Base-by-base conservation (phyloP, 2,888 invertebrate genomes). In the Serrognathus titanus region DNA sequence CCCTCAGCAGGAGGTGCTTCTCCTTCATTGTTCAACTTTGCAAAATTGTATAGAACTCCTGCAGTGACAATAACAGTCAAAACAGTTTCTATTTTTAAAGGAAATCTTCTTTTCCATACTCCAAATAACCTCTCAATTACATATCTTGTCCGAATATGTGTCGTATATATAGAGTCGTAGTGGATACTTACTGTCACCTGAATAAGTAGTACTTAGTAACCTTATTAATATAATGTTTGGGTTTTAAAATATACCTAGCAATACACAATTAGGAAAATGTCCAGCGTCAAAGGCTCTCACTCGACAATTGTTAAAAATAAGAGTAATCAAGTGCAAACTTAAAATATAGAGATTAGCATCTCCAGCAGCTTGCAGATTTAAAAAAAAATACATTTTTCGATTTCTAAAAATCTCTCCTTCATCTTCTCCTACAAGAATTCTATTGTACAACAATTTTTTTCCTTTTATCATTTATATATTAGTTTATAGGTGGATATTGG, bases 131-230 rank as follows among this genome's bases (percentile, higher is more conserved):
- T 36, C 55, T 60, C 62, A 40, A 63, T 49, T 39, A 36, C 48
- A 55, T 67, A 69, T 40, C 71, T 57, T 6, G 71, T 70, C 39
- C 62, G 51, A 20, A 71, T 70, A 11, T 69, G 52, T 5, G 55
- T 13, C 52, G 54, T 54, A 12, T 51, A 55, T n/a, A 43, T 52
- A 63, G 8, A 38, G 35, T n/a, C 48, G 54, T 16, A 51, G 51
- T 35, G 57, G 57, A 56, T 60, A 62, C 9, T 53, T 59, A 40
- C 48, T 31, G 57, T 63, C 57, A 12, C 66, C 72, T n/a, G 73
- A 51, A 50, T 10, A 48, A 12, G 6, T 31, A 31, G 4, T 31
- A 12, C 11, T 12, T 13, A 11, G 7, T 40, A 40, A 12, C 5
- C 13, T 8, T 40, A 6, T 40, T 11, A 31, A 31, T 6, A 6